Evolutionary conservation across 2,888 invertebrate genomes (phyloP), one percentile per base, ranked within the genome.

Genomic region (Halictus quadricinctus): DNA sequence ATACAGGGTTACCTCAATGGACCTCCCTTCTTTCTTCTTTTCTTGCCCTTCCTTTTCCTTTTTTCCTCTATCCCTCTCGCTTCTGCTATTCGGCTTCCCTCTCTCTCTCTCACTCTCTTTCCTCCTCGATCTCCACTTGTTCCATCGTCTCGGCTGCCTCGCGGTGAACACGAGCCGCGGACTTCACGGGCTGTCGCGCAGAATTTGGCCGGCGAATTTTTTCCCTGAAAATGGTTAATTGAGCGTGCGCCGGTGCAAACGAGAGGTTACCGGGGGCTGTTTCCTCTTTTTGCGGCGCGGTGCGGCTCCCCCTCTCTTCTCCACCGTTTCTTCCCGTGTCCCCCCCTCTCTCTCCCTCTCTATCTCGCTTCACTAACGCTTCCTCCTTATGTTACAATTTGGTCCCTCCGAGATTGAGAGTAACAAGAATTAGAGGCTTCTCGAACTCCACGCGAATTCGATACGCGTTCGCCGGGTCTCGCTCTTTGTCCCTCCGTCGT

Each of bases 171-270:
- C 92, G 93, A 93, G 93, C 92, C 91, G 83, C 84, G 87, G 89
- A 88, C 91, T 93, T 94, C 91, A 94, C 94, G 92, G 92, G 91
- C 94, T 93, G 94, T 94, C 94, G 94, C 94, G 88, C 92, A 91
- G 91, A 91, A 93, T 94, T 93, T 94, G 87, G 90, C 90, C 91
- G 91, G 91, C 89, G 89, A 90, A 90, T 93, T 90, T 92, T 94
- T 92, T 90, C 90, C 86, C 87, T 87, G 90, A 90, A 91, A 91
- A 92, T 92, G 92, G 90, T 92, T 93, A 94, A 94, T 94, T 93
- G 94, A 93, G 91, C 93, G 92, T 90, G 91, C 86, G 78, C 90
- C 88, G 88, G 87, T 90, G 91, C 90, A 89, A 91, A 89, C 90
- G 90, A 88, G 90, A 89, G 84, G 79, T 83, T 88, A 87, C 88